Evolutionary conservation across 2,888 invertebrate species (phyloP).

Genomic region (Ptychoptera contaminata): DNA sequence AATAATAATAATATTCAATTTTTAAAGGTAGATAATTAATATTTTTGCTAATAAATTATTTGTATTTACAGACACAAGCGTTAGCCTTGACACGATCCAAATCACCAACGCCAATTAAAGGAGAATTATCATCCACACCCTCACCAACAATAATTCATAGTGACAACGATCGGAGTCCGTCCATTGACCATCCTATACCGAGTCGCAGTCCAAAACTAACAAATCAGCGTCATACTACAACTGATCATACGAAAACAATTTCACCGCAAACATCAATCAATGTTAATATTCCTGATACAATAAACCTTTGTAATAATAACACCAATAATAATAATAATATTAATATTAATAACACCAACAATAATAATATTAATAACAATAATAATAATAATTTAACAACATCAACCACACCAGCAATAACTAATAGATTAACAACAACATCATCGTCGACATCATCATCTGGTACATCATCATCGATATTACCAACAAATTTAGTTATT

Average conservation of each 20-base stretch:
- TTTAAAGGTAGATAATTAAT: too few species aligned
- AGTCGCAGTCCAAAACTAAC: slow-evolving; percentile 1
- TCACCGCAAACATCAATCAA: neutral
- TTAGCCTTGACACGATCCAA: slow-evolving; percentile 44
- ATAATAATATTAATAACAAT: slow-evolving; percentile 2
- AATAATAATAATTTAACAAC: slow-evolving; percentile 1
- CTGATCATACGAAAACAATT: neutral
- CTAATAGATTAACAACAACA: slow-evolving; percentile 2
- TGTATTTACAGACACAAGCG: slow-evolving; percentile 43
- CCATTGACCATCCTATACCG: neutral
- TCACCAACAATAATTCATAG: slow-evolving; percentile 5
- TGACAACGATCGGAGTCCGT: slow-evolving; percentile 6
- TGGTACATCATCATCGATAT: slow-evolving; percentile 16
- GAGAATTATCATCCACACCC: slow-evolving; percentile 28
- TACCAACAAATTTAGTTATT: slow-evolving; percentile 1
- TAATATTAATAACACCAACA: neutral
- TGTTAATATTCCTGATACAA: neutral
- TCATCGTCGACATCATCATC: neutral
- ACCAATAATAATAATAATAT: neutral
- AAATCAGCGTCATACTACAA: too few species aligned
- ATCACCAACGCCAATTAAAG: slow-evolving; percentile 32
- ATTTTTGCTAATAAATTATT: slow-evolving; percentile 8
- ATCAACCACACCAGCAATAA: neutral
- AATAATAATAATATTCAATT: too few species aligned
- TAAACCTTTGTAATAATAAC: neutral